These are phyloP conservation scores for Myzus persicae DNA, from an alignment of 1,140 invertebrate genomes.

Conservation along the genomic window DNA sequence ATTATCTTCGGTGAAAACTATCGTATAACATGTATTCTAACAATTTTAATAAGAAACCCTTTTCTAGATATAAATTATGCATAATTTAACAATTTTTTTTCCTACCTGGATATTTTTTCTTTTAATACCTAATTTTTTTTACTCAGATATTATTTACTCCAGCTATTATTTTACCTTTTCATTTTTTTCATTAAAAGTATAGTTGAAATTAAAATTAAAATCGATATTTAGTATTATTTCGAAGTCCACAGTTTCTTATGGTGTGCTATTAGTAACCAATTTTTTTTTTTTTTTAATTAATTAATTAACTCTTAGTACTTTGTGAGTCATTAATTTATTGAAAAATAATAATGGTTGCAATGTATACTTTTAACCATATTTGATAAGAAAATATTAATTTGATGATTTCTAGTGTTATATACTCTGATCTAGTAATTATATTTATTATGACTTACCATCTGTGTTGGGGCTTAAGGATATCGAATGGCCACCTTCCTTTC, in stretches of 20 bases:
- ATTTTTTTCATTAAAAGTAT: not conserved
- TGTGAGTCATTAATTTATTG: no score
- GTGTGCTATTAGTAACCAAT: no score
- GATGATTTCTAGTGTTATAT: not conserved
- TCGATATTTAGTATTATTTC: no score
- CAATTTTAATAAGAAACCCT: no score
- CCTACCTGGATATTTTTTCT: not conserved
- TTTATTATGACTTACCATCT: slow-evolving; percentile 67
- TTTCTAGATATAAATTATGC: no score
- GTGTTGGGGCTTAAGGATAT: slow-evolving; percentile 71
- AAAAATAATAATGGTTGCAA: not conserved
- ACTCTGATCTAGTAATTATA: not conserved
- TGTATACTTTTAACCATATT: not conserved
- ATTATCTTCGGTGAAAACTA: no score
- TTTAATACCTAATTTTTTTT: not conserved
- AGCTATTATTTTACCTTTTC: not conserved
- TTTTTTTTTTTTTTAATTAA: no score
- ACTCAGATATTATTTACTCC: not conserved
- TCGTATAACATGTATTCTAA: no score
- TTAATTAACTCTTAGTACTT: no score
- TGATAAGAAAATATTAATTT: not conserved
- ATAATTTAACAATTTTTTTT: no score
- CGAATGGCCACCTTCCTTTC: slow-evolving; percentile 70
- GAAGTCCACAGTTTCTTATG: no score
- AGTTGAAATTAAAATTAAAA: no score